Conservation (phyloP, 1,140 invertebrate genomes). For the Drosophila tropicalis region DNA sequence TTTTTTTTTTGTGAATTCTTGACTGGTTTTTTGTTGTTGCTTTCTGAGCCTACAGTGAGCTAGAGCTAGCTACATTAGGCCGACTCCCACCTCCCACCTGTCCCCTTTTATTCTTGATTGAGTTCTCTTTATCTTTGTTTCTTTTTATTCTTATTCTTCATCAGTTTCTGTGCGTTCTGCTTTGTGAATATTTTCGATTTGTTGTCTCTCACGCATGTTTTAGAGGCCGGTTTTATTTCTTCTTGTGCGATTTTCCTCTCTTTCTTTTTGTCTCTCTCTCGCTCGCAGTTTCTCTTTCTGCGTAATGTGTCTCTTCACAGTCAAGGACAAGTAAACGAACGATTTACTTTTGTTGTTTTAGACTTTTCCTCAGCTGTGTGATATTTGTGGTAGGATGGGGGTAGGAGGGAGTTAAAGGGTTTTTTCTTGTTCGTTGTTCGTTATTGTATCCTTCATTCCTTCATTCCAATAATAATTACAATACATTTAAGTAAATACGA, state of each 20-base stretch:
- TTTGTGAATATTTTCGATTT: conserved; percentile 47
- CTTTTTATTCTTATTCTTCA: conserved; percentile 27
- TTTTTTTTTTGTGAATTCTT: not conserved
- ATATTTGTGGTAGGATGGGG: not conserved
- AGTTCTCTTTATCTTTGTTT: conserved; percentile 26
- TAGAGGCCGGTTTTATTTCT: conserved; percentile 59
- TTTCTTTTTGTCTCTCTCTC: conserved; percentile 28
- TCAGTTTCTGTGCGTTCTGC: conserved; percentile 26
- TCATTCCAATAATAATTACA: not conserved
- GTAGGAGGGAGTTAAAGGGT: not conserved
- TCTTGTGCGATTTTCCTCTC: conserved; percentile 4
- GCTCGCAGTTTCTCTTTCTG: conserved; percentile 25
- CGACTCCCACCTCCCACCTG: not conserved
- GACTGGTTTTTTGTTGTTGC: conserved; percentile 40
- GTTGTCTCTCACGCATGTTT: conserved; percentile 67
- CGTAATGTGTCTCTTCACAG: conserved; percentile 65
- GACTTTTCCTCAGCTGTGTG: conserved; percentile 28
- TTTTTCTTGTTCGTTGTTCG: conserved; percentile 20
- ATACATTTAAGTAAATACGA: not conserved
- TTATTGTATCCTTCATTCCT: not conserved
- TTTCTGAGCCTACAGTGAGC: not conserved
- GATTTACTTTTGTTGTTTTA: conserved; percentile 59
- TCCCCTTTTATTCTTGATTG: not conserved
- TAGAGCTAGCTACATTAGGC: not conserved
- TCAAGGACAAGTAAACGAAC: conserved; percentile 79